Evolutionary conservation across 2,888 invertebrate species (phyloP).

Genomic region (Orthosia gothica): DNA sequence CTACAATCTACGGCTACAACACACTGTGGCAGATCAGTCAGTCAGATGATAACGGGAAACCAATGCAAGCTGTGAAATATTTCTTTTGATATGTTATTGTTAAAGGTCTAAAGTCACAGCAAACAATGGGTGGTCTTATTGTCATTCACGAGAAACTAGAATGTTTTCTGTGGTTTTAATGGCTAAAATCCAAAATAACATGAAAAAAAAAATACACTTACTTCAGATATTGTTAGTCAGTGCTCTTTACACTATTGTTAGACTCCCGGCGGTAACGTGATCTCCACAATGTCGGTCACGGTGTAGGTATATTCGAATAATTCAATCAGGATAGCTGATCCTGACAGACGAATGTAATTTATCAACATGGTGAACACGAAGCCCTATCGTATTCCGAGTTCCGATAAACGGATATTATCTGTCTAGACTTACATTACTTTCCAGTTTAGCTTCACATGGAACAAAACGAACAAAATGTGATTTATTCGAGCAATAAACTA

Average conservation of each 20-base stretch:
- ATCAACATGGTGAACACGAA: constrained; percentile 34
- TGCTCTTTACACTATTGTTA: constrained; percentile 11
- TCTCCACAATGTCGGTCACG: constrained; percentile 32
- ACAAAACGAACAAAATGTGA: neutral
- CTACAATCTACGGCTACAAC: neutral
- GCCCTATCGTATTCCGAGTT: constrained; percentile 20
- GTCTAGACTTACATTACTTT: constrained; percentile 19
- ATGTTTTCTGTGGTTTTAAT: no score
- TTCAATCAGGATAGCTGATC: constrained; percentile 49
- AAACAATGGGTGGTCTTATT: no score
- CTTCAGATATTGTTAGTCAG: neutral
- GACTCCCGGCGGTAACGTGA: constrained; percentile 35
- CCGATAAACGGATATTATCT: constrained; percentile 18
- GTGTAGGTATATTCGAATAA: constrained; percentile 38
- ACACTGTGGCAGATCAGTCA: no score
- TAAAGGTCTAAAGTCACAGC: no score
- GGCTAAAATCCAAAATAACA: neutral
- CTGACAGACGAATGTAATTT: constrained; percentile 58
- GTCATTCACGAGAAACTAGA: no score
- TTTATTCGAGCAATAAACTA: constrained; percentile 2
- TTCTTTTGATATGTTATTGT: no score
- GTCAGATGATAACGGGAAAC: no score
- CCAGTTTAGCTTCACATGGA: neutral
- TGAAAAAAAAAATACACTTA: neutral
- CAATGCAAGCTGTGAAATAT: no score